Percentiles rank a stretch among this genome's conserved stretches.
These are phyloP conservation scores for Agonum fuliginosum DNA, from an alignment of 2,888 invertebrate genomes.

Conservation along the genomic window DNA sequence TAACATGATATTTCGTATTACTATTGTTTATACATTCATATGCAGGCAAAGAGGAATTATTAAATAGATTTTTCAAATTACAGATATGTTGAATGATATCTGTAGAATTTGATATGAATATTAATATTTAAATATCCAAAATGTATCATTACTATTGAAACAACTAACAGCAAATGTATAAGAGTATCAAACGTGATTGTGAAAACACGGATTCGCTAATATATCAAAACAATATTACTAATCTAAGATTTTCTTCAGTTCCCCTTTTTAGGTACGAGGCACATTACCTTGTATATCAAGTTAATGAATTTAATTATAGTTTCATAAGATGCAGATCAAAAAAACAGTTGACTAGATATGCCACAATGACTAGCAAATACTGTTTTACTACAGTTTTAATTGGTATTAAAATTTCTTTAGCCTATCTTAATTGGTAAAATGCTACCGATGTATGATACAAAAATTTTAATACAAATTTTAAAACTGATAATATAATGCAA, in stretches of 20 bases:
- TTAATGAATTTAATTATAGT: slow-evolving; percentile 3
- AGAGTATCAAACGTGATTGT: not conserved
- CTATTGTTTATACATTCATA: slow-evolving; percentile 2
- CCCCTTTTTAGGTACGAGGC: slow-evolving; percentile 26
- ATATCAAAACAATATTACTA: slow-evolving; percentile 1
- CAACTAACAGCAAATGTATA: not conserved
- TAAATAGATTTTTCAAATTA: not conserved
- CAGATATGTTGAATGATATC: slow-evolving; percentile 24
- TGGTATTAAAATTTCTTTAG: not conserved
- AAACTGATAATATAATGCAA: slow-evolving; percentile 30
- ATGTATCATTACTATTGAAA: not conserved
- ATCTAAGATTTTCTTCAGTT: too few relatives aligned
- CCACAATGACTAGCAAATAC: slow-evolving; percentile 14
- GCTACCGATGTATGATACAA: not conserved
- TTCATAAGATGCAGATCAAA: slow-evolving; percentile 1
- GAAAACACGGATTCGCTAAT: not conserved
- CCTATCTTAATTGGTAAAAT: not conserved
- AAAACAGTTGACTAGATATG: slow-evolving; percentile 5
- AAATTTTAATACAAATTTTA: slow-evolving; percentile 7
- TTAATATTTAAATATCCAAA: not conserved
- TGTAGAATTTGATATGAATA: not conserved
- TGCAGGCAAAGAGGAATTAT: slow-evolving; percentile 26
- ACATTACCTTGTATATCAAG: slow-evolving; percentile 34
- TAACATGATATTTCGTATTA: slow-evolving; percentile 42
- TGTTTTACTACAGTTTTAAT: not conserved